Evolutionary conservation across 2,113 vertebrate genomes (phyloP).

Genomic region (Propithecus coquereli): DNA sequence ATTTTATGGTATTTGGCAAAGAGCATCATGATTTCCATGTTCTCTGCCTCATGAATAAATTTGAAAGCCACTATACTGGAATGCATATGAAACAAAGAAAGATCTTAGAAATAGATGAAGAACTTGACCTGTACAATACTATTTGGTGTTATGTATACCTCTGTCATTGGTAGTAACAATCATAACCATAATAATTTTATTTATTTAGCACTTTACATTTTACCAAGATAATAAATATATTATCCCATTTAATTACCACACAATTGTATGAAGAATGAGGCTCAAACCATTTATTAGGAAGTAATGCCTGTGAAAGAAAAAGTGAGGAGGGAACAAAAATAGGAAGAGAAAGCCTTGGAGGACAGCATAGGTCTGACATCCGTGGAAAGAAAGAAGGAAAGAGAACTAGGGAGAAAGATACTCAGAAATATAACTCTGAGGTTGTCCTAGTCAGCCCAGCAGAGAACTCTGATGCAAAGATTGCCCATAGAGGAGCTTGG

Average conservation of each 20-base stretch:
- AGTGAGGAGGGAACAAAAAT: not conserved
- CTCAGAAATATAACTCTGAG: not conserved
- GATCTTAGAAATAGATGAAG: not conserved
- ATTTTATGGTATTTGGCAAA: not conserved
- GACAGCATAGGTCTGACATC: not conserved
- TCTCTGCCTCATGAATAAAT: not conserved
- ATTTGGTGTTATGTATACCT: not conserved
- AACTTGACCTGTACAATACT: not conserved
- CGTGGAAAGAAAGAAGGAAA: not conserved
- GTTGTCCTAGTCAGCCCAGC: accelerated
- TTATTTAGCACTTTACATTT: not conserved
- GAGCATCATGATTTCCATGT: not conserved
- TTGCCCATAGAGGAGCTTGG: accelerated
- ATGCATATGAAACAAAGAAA: not conserved
- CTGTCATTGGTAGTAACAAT: not conserved
- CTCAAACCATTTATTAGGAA: not conserved
- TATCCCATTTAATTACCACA: not conserved
- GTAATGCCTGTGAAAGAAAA: not conserved
- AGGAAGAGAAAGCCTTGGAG: not conserved
- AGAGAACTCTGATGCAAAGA: not conserved
- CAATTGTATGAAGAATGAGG: not conserved
- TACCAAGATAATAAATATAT: not conserved
- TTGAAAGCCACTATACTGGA: not conserved
- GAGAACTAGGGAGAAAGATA: not conserved
- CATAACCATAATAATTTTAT: not conserved